Percentiles rank a stretch among this genome's conserved stretches.
Evolutionary conservation across 2,888 invertebrate species (phyloP).

Genomic region (Lithophane ornitopus): DNA sequence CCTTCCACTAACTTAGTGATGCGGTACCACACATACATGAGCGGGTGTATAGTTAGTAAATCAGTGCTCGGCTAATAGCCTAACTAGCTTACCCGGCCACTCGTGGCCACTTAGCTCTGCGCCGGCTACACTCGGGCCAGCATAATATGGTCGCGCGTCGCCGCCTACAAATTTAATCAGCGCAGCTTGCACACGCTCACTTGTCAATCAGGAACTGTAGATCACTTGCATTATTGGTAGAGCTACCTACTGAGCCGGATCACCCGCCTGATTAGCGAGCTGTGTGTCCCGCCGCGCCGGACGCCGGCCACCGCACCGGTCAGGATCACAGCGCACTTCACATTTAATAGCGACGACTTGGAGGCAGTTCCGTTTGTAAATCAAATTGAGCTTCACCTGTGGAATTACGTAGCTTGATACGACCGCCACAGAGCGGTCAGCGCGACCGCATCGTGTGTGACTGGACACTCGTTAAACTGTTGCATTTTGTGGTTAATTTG

Average conservation of each 20-base stretch:
- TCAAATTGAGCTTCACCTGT: conserved; percentile 29
- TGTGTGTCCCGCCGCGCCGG: conserved; percentile 38
- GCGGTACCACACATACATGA: neutral
- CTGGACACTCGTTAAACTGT: neutral
- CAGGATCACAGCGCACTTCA: neutral
- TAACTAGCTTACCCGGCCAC: conserved; percentile 41
- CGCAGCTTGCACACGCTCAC: conserved; percentile 5
- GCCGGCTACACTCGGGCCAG: conserved; percentile 11
- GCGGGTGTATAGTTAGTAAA: conserved; percentile 16
- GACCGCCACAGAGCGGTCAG: neutral
- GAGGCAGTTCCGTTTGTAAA: conserved; percentile 33
- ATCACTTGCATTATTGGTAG: conserved; percentile 40
- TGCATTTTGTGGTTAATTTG: neutral
- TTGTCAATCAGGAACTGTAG: conserved; percentile 22
- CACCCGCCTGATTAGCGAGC: conserved; percentile 17
- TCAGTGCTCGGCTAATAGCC: conserved; percentile 37
- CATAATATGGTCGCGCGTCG: conserved; percentile 9
- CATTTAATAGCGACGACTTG: conserved; percentile 25
- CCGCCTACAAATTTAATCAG: conserved; percentile 24
- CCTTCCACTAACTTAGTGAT: neutral
- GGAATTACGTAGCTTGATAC: conserved; percentile 7
- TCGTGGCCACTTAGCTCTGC: conserved; percentile 44
- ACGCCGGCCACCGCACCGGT: neutral
- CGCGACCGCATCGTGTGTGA: conserved; percentile 1
- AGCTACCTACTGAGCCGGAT: conserved; percentile 18